Conservation (phyloP, 2,888 invertebrate species). For the Rhogogaster chlorosoma region DNA sequence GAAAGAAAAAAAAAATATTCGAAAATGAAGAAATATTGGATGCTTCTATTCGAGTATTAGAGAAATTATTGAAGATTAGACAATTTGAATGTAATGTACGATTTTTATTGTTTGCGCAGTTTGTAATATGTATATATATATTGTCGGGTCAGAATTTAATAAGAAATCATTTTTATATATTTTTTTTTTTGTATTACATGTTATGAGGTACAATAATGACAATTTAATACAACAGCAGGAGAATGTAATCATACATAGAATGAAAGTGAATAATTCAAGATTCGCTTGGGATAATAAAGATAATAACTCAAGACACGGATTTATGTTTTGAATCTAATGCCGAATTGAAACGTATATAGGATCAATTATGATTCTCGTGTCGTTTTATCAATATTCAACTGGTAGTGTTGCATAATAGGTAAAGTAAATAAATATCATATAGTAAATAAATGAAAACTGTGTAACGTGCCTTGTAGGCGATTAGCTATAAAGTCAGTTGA, state of each 20-base stretch:
- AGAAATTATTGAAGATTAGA: background rate
- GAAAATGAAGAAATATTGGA: background rate
- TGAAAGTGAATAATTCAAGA: background rate
- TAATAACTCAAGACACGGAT: background rate
- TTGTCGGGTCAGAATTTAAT: slow-evolving; percentile 10
- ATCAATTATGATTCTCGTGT: background rate
- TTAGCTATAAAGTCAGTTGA: slow-evolving; percentile 26
- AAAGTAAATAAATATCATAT: slow-evolving; percentile 19
- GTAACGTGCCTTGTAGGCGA: slow-evolving; percentile 42
- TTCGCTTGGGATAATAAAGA: background rate
- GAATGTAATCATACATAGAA: background rate
- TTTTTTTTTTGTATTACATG: background rate
- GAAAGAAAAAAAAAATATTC: background rate
- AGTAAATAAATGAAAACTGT: slow-evolving; percentile 6
- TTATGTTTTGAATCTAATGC: background rate
- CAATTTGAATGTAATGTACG: background rate
- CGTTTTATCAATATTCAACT: background rate
- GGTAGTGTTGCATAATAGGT: background rate
- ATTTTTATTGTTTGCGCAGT: slow-evolving; percentile 8
- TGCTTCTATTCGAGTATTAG: background rate
- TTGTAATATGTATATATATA: background rate
- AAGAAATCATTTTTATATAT: background rate
- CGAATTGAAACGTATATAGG: slow-evolving; percentile 12
- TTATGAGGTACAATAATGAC: slow-evolving; percentile 35
- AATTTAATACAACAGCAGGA: background rate